Base-by-base conservation (phyloP, 64 coral and sea anemone species). In the Dendronephthya gigantea region DNA sequence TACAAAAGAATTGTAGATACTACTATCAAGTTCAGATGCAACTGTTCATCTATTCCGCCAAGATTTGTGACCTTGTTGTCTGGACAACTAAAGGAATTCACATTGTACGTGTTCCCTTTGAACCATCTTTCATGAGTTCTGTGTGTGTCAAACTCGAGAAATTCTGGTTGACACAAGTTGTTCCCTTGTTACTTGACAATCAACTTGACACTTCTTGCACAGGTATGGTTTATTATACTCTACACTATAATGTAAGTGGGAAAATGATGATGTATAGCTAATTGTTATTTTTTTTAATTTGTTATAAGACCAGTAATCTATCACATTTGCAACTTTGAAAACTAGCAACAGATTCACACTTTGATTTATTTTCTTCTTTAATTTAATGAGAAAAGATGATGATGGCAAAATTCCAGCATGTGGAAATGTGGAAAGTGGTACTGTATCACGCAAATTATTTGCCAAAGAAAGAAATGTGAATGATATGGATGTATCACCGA, bases 1-100 rank as follows among this genome's bases (percentile, higher is more conserved):
- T 79, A 39, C 13, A 79, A 5, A 79, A 35, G 32, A 79, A 35
- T 29, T 79, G 30, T 28, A 12, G 9, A 36, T 79, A 79, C 30
- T 79, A 79, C 36, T 79, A 79, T 39, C 72, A 79, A 79, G 72
- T 79, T 28, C 72, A 79, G 30, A 79, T 79, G 72, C 72, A 79
- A 79, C 31, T 79, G 22, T 79, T 8, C 22, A 19, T 79, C 30
- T 29, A 10, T 79, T 35, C 30, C 36, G 72, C 30, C 72, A 11
- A 79, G 72, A 36, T 35, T 16, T 79, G 72, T 35, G 72, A 79
- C 32, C 36, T 79, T 35, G 72, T 79, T 35, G 72, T 79, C 32
- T 33, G 72, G 72, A 79, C 72, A 33, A 79, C 72, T 8, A 79
- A 79, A 79, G 72, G 72, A 33, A 79, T 79, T 79, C 72, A 79